Conservation (phyloP, 2,113 vertebrate genomes). For the Lepisosteus oculatus region DNA sequence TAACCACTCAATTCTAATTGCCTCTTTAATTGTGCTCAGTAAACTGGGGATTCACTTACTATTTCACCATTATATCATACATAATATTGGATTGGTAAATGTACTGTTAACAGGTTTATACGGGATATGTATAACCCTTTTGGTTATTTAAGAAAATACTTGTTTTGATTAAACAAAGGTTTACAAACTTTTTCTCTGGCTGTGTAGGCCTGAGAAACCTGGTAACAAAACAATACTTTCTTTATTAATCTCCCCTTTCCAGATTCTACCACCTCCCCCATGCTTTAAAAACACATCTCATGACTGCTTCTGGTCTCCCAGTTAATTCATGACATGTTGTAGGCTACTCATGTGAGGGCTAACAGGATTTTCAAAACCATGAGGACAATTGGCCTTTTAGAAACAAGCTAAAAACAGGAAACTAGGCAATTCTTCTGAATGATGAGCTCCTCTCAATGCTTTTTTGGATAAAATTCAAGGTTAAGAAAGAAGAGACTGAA, state of each 20-base stretch:
- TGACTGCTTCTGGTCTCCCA: constrained; percentile 58
- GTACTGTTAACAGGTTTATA: no score
- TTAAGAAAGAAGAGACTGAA: background rate
- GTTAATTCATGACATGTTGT: constrained; percentile 67
- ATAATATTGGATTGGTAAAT: no score
- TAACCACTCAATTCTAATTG: no score
- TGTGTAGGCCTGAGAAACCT: no score
- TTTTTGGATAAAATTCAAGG: constrained; percentile 7
- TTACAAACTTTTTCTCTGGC: background rate
- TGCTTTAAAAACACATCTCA: constrained; percentile 56
- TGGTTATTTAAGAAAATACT: no score
- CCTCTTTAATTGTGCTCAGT: no score
- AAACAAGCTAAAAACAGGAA: constrained; percentile 37
- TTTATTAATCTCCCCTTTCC: background rate
- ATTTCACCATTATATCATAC: no score
- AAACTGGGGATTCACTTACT: no score
- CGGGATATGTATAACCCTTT: no score
- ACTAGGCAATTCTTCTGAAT: no score
- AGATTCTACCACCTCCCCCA: background rate
- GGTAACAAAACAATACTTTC: background rate
- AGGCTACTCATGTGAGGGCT: constrained; percentile 64
- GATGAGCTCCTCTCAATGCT: no score
- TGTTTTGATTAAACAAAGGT: no score
- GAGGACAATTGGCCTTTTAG: constrained; percentile 66
- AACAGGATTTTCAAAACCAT: constrained; percentile 62